These are phyloP conservation scores for Hippopotamus amphibius DNA, from an alignment of 2,113 vertebrate genomes.

Conservation along the genomic window DNA sequence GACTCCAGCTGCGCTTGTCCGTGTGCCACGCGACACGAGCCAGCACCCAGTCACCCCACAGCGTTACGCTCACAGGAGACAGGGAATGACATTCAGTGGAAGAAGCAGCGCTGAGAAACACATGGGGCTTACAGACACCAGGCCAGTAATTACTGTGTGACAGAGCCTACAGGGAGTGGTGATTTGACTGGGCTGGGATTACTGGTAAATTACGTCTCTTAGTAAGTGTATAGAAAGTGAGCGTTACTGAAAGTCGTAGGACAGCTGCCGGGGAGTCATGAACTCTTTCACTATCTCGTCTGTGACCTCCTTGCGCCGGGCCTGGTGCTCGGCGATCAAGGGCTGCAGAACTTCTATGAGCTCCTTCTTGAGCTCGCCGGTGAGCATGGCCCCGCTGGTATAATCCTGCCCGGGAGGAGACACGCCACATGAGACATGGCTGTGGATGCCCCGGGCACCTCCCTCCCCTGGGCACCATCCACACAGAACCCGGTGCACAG, in stretches of 20 bases:
- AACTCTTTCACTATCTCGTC: conserved; percentile 93
- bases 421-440: background rate
- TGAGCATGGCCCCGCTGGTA: conserved; percentile 93
- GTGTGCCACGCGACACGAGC: accelerated
- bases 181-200: background rate
- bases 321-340: conserved; percentile 94
- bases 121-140: background rate
- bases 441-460: accelerated
- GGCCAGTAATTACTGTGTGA: conserved; percentile 20
- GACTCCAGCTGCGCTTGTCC: background rate
- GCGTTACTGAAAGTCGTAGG: conserved; percentile 89
- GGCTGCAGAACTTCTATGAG: conserved; percentile 96
- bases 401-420: conserved; percentile 91
- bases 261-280: conserved; percentile 95
- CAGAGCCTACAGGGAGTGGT: background rate
- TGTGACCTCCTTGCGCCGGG: conserved; percentile 93
- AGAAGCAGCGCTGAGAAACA: background rate
- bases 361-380: conserved; percentile 96
- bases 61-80: background rate
- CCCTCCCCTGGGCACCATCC: background rate
- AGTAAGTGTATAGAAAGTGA: background rate
- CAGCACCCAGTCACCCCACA: background rate
- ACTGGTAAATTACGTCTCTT: background rate
- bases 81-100: background rate
- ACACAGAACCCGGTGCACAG: accelerated